Evolutionary conservation across 2,888 invertebrate genomes (phyloP).

Genomic region (Lumbricus terrestris): DNA sequence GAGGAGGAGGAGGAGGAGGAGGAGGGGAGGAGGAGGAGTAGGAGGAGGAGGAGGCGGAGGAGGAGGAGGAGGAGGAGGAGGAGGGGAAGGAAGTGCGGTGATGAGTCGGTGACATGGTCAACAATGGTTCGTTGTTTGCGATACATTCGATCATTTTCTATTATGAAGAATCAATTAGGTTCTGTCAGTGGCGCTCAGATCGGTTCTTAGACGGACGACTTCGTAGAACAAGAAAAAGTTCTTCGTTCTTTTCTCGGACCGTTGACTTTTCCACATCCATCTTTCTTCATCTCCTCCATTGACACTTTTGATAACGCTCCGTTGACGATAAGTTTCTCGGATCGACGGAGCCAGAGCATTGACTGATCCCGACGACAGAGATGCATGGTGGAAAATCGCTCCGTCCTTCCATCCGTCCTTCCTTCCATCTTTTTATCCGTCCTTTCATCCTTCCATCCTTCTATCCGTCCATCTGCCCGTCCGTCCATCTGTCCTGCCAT

Average conservation of each 20-base stretch:
- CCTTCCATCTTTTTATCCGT: neutral
- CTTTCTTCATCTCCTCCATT: neutral
- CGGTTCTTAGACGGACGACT: neutral
- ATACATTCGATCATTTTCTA: conserved; percentile 3
- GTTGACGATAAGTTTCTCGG: neutral
- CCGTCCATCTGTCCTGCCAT: neutral
- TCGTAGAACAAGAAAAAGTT: neutral
- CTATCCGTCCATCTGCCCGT: neutral
- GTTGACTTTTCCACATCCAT: neutral
- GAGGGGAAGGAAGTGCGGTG: neutral
- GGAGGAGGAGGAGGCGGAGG: too few species aligned
- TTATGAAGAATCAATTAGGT: neutral
- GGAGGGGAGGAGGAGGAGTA: too few species aligned
- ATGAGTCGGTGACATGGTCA: neutral
- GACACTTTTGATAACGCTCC: neutral
- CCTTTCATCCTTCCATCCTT: neutral
- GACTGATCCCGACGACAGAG: neutral
- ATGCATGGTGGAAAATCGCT: neutral
- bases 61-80: too few species aligned
- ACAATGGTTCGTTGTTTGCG: neutral
- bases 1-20: too few species aligned
- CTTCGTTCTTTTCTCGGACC: neutral
- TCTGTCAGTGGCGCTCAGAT: neutral
- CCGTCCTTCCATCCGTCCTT: neutral
- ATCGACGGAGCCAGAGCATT: neutral